phyloP scores from a whole-genome alignment of 2,797 vertebrate species.

The Ctenochaetus hawaiiensis region DNA sequence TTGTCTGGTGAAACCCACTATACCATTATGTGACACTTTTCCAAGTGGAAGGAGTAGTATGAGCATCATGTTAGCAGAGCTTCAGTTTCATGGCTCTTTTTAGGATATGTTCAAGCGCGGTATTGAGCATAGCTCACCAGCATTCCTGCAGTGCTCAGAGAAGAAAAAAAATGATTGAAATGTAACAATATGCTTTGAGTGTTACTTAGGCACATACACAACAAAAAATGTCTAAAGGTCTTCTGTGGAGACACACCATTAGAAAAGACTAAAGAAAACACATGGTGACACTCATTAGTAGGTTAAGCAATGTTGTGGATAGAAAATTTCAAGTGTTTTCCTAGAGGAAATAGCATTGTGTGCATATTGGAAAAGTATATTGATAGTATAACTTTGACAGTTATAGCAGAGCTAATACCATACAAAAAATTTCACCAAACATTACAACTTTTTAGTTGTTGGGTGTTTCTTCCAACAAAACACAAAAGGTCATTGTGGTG shows the following conservation, averaged over 20 bases:
- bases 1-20: constrained; percentile 85
- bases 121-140: not conserved
- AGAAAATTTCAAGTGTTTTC: not conserved
- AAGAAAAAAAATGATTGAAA: not conserved
- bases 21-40: not conserved
- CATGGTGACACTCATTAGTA: not conserved
- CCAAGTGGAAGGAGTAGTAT: no score
- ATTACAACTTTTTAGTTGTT: not conserved
- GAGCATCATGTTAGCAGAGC: no score
- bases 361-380: not conserved
- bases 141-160: not conserved
- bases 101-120: not conserved
- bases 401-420: not conserved
- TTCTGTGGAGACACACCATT: not conserved
- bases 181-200: not conserved
- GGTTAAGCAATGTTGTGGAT: not conserved
- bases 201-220: not conserved
- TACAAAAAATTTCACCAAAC: not conserved
- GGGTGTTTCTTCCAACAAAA: not conserved
- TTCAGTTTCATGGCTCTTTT: no score
- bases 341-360: not conserved
- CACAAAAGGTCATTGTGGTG: not conserved
- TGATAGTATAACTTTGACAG: not conserved
- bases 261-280: not conserved
- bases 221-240: not conserved